A percentile compares a stretch with the other conserved stretches of the same genome.
Evolutionary conservation across 2,888 invertebrate genomes (phyloP).

Genomic region (Acanthosepion pharaonis): DNA sequence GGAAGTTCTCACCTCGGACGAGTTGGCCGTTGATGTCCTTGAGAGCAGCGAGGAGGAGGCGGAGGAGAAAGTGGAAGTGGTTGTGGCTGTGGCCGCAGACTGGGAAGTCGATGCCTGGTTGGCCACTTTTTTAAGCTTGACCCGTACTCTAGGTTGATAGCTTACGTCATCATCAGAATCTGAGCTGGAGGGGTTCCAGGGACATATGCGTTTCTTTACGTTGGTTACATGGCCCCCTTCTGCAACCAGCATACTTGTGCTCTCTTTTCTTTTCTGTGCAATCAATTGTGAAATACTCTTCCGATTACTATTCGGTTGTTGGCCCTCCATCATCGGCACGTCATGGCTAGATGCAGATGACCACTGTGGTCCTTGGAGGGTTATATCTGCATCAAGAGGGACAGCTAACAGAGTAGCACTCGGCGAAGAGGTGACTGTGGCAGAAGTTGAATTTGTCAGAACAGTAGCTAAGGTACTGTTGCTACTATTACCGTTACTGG

Average conservation of each 20-base stretch:
- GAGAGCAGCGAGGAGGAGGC: not conserved
- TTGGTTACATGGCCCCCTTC: not conserved
- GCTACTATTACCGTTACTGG: not conserved
- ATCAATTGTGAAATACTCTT: slow-evolving; percentile 61
- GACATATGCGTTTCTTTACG: not conserved
- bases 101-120: not conserved
- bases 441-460: not conserved
- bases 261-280: slow-evolving; percentile 60
- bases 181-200: slow-evolving; percentile 49
- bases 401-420: not conserved
- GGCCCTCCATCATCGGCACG: slow-evolving; percentile 42
- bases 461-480: not conserved
- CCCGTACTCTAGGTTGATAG: not conserved
- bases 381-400: not conserved
- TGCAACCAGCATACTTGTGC: not conserved
- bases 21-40: not conserved
- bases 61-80: not conserved
- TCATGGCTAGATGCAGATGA: not conserved
- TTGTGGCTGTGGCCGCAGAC: not conserved
- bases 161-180: slow-evolving; percentile 51
- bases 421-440: not conserved
- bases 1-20: not conserved
- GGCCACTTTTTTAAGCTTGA: slow-evolving; percentile 45
- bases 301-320: slow-evolving; percentile 48
- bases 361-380: not conserved